Conservation (phyloP, 2,113 vertebrate genomes). For the Mormyrus iriodes region DNA sequence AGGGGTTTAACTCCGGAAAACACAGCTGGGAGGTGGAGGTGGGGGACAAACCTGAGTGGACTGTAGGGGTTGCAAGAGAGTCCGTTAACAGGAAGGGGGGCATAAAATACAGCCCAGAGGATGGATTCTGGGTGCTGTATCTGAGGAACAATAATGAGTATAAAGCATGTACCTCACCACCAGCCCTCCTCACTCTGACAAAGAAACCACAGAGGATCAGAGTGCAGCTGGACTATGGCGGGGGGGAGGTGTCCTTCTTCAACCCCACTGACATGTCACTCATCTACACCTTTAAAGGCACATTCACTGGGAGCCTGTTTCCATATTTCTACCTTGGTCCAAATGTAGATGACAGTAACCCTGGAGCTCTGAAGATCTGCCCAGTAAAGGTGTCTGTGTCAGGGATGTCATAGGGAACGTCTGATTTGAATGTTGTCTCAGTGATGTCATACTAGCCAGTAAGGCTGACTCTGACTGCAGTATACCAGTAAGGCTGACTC, state of each 20-base stretch:
- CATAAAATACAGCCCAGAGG: neutral
- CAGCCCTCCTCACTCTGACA: neutral
- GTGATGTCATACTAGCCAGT: neutral
- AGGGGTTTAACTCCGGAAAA: neutral
- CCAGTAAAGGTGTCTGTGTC: neutral
- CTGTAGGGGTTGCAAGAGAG: slow-evolving; percentile 10
- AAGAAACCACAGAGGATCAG: neutral
- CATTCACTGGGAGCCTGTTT: neutral
- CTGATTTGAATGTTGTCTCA: too few relatives aligned
- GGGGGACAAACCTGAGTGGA: slow-evolving; percentile 16
- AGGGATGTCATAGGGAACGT: neutral
- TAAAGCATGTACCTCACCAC: neutral
- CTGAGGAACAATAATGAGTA: neutral
- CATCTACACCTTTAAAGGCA: neutral
- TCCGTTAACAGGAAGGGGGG: slow-evolving; percentile 13
- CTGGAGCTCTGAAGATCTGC: neutral
- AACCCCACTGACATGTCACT: neutral
- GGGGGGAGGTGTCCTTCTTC: neutral
- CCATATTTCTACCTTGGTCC: neutral
- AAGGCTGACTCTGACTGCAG: neutral
- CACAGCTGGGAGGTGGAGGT: slow-evolving; percentile 25
- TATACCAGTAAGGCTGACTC: too few relatives aligned
- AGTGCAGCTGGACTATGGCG: neutral
- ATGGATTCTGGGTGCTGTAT: neutral
- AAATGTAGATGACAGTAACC: neutral